Conservation (phyloP, 1,140 invertebrate species). For the Philopotamus ludificatus region DNA sequence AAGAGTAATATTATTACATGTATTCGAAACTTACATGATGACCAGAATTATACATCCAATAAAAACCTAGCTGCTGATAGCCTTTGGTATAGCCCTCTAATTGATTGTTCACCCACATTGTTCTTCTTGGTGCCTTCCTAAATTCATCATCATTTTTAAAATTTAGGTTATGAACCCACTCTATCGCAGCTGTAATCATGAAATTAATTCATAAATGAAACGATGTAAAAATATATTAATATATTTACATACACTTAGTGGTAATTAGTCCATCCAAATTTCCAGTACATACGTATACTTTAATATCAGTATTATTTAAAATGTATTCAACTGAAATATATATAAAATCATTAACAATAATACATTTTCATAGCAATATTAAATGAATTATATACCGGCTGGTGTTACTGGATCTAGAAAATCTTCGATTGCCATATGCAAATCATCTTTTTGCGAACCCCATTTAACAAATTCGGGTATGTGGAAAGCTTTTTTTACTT, state of each 20-base stretch:
- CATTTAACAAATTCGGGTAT: slow-evolving; percentile 64
- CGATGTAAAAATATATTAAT: slow-evolving; percentile 7
- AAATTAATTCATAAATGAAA: not conserved
- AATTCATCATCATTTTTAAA: slow-evolving; percentile 62
- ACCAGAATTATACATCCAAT: slow-evolving; percentile 71
- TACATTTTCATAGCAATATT: not conserved
- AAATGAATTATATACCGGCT: slow-evolving; percentile 54
- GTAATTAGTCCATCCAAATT: slow-evolving; percentile 45
- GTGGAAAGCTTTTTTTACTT: slow-evolving; percentile 63
- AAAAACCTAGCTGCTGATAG: slow-evolving; percentile 68
- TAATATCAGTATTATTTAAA: slow-evolving; percentile 44
- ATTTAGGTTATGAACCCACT: slow-evolving; percentile 70
- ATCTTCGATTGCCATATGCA: no score
- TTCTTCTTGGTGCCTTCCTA: slow-evolving; percentile 51
- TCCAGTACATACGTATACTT: slow-evolving; percentile 45
- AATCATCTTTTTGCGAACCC: slow-evolving; percentile 59
- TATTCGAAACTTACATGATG: slow-evolving; percentile 62
- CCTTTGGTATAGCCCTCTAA: slow-evolving; percentile 68
- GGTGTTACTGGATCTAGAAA: slow-evolving; percentile 83
- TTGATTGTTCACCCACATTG: slow-evolving; percentile 58
- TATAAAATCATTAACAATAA: no score
- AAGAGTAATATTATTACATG: no score
- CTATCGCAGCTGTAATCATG: slow-evolving; percentile 14
- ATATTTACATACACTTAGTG: slow-evolving; percentile 35
- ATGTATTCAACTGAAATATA: slow-evolving; percentile 44